Conservation (phyloP, 2,797 vertebrate genomes). For the Syngnathus acus region DNA sequence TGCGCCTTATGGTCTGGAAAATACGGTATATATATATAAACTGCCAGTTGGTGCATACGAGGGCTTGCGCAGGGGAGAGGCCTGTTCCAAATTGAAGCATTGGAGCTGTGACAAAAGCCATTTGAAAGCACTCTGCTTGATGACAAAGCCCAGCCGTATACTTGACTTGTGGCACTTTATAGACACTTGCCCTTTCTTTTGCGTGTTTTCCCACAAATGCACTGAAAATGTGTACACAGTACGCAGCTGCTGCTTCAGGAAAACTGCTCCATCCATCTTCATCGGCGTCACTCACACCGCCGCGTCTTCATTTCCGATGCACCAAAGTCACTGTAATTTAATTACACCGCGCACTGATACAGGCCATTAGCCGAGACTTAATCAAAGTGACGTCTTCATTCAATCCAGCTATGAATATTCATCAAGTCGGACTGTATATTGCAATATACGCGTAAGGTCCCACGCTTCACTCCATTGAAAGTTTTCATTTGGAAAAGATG, state of each 20-base stretch:
- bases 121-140: too few species aligned
- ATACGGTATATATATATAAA: too few species aligned
- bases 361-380: background rate
- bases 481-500: background rate
- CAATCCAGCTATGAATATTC: background rate
- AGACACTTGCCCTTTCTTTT: too few species aligned
- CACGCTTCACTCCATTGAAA: background rate
- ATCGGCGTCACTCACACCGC: background rate
- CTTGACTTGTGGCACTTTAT: too few species aligned
- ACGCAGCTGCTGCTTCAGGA: background rate
- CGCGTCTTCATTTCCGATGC: background rate
- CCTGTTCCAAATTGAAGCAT: too few species aligned
- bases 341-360: background rate
- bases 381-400: background rate
- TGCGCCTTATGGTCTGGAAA: too few species aligned
- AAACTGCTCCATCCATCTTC: background rate
- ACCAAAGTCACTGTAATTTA: background rate
- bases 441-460: background rate
- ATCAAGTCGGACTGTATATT: background rate
- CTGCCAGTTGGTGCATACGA: too few species aligned
- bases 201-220: too few species aligned
- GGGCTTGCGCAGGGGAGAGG: too few species aligned
- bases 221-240: too few species aligned
- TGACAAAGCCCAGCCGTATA: too few species aligned
- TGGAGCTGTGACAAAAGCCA: too few species aligned